A percentile compares a stretch with the other conserved stretches of the same genome.
Evolutionary conservation across 92 coral and sea anemone genomes (phyloP).

Genomic region (Palythoa heliodiscus): DNA sequence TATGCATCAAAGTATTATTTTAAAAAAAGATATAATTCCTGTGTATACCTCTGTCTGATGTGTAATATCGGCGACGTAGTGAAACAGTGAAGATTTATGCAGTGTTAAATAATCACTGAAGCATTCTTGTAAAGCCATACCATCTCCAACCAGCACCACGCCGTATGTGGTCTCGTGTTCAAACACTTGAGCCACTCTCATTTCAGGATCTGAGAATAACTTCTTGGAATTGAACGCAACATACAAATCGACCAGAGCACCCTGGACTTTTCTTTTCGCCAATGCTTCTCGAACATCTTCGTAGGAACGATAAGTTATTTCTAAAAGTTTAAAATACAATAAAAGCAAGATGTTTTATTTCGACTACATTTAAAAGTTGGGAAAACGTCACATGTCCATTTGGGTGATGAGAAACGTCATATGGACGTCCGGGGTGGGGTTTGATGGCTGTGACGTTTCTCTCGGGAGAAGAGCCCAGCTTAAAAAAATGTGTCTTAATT

Average conservation of each 20-base stretch:
- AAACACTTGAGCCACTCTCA: conserved; percentile 56
- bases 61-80: conserved; percentile 43
- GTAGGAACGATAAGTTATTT: conserved; percentile 56
- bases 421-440: too few species aligned
- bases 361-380: background rate
- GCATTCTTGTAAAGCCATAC: conserved; percentile 71
- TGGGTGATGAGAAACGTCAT: too few species aligned
- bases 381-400: too few species aligned
- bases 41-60: conserved; percentile 41
- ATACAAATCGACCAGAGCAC: conserved; percentile 75
- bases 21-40: too few species aligned
- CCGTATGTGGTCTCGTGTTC: conserved; percentile 74
- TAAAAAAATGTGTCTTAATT: too few species aligned
- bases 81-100: conserved; percentile 50
- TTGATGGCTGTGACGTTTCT: too few species aligned
- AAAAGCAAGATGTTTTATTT: background rate
- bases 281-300: conserved; percentile 62
- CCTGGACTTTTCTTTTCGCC: conserved; percentile 60
- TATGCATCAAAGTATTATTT: too few species aligned
- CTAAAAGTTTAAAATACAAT: conserved; percentile 21
- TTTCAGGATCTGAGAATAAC: conserved; percentile 56
- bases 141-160: conserved; percentile 64
- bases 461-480: too few species aligned
- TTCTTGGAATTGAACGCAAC: conserved; percentile 59
- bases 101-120: conserved; percentile 52